phyloP scores from a whole-genome alignment of 2,113 vertebrate genomes.

The Diadophis punctatus region DNA sequence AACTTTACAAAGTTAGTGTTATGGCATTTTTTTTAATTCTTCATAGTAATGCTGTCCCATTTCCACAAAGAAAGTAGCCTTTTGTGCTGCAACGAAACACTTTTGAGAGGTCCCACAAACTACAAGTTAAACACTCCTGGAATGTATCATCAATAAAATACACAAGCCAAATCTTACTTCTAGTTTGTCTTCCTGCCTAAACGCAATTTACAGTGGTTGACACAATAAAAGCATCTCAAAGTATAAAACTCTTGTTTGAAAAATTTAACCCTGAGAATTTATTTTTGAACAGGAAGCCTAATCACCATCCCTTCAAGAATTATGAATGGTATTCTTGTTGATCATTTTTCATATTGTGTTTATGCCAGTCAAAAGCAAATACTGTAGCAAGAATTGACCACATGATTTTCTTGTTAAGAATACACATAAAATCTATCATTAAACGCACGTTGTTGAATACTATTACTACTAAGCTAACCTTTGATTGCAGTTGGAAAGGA shows the following conservation, averaged over 20 bases:
- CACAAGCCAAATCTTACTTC: not conserved
- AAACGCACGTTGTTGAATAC: not conserved
- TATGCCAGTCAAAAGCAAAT: not conserved
- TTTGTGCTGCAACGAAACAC: not conserved
- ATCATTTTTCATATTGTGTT: not conserved
- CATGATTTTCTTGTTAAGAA: not conserved
- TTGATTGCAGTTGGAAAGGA: not conserved
- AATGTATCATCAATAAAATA: not conserved
- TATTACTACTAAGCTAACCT: not conserved
- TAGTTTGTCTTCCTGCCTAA: not conserved
- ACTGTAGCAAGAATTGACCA: not conserved
- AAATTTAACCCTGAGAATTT: not conserved
- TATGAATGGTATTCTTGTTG: not conserved
- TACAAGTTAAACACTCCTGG: not conserved
- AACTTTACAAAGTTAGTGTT: not conserved
- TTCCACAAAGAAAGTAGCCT: not conserved
- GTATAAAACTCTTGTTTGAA: not conserved
- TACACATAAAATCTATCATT: not conserved
- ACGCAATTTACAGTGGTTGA: not conserved
- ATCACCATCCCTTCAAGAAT: not conserved
- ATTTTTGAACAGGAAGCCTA: not conserved
- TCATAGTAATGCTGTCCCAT: not conserved
- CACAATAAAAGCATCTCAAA: not conserved
- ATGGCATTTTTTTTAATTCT: not conserved
- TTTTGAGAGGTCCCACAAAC: not conserved